Evolutionary conservation across 92 coral and sea anemone genomes (phyloP), one percentile per base, ranked within the genome.

Genomic region (Epizoanthus illoricatus): DNA sequence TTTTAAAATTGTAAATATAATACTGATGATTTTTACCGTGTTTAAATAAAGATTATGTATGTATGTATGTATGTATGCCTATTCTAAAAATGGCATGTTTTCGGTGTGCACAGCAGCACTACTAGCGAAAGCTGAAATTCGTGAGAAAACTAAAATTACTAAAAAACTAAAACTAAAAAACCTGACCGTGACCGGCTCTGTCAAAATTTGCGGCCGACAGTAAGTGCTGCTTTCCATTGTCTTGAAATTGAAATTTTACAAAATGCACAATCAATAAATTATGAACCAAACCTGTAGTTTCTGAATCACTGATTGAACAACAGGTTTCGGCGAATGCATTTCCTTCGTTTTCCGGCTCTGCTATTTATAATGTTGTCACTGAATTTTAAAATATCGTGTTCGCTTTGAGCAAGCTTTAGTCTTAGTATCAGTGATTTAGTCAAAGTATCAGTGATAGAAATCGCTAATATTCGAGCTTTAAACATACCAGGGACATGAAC

Each of bases 241-340:
- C 52, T 15, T 74, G 65, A 74, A 74, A 56, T 59, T 58, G 54
- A 75, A 58, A 33, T 43, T 75, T 75, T 75, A 36, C 68, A 59
- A 36, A 75, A 57, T 43, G 65, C 67, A 59, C 67, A 75, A 75
- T 75, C 67, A 75, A 17, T 57, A 54, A 28, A 56, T 75, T 17
- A 75, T 75, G 55, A 66, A 75, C 36, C 80, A 75, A 75, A 58
- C 80, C 80, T 75, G 67, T 33, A 59, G 80, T 59, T 75, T 58
- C 80, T 21, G 59, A 28, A 75, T 75, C 80, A 75, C 80, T 4
- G 80, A 75, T 59, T 75, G 80, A 75, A 59, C 69, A 59, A 10
- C 65, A 74, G 60, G 54, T 65, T 17, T 75, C 52, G 15, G 9
- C 36, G 18, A 70, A 17, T 39, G 68, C 52, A 59, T 21, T 75